Base-by-base conservation (phyloP, 2,797 vertebrate species). In the Poeciliopsis paucimaculata region DNA sequence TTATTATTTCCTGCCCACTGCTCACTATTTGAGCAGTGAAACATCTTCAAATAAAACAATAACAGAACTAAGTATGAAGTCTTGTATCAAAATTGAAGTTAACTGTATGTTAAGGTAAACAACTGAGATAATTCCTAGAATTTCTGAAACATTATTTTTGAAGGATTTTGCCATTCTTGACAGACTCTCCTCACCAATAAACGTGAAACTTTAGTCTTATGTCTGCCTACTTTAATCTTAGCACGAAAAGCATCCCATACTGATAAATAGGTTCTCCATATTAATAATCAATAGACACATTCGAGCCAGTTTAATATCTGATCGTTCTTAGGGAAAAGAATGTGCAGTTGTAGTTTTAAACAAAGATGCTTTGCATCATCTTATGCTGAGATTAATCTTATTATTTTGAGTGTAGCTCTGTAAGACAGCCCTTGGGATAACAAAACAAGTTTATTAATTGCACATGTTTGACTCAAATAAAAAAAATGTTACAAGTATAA, bases 401-500 rank as follows among this genome's bases (percentile, higher is more conserved):
- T 31, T 47, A 47, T 8, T 9, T 46, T n/a, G 45, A 72, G 15
- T 34, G 11, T 53, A 53, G 13, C 18, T 36, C 72, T 51, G 28
- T n/a, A 51, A 51, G 9, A 26, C 18, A 12, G 31, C 28, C 13
- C 28, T 49, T 34, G 9, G 28, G 34, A 51, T 23, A 73, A 51
- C 20, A 15, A 51, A 73, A 20, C 9, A 20, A 31, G 45, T 34
- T 11, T 20, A 16, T 31, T 49, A 72, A 34, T 31, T 72, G 23
- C 5, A 18, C 66, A 55, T 0, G 71, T 60, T 0, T 80, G 36
- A 31, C 72, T 80, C 4, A 20, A 57, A 39, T 46, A 45, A 16
- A 31, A 20, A 53, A 18, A 31, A 71, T 74, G 73, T 77, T 39
- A 49, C 36, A 73, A 34, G 55, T 80, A 47, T 62, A 49, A 55